Evolutionary conservation across 1,140 invertebrate genomes (phyloP).

Genomic region (Condylostylus longicornis): DNA sequence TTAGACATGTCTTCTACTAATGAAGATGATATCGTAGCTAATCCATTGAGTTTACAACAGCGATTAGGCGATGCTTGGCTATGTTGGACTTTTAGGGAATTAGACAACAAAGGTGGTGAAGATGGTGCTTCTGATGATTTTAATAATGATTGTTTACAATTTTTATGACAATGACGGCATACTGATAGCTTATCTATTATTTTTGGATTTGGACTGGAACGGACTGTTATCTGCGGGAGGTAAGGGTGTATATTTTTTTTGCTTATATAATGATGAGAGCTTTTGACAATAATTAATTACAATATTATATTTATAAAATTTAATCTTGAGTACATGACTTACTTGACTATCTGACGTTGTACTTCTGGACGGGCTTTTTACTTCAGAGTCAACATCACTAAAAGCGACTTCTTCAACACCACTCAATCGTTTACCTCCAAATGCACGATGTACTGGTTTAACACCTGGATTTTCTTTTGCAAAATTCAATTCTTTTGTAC

Average conservation of each 20-base stretch:
- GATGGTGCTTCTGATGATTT: slow-evolving; percentile 2
- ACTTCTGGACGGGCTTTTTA: slow-evolving; percentile 47
- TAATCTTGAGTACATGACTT: slow-evolving; percentile 10
- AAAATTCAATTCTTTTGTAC: slow-evolving; percentile 47
- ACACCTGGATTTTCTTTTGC: slow-evolving; percentile 29
- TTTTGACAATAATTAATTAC: neutral
- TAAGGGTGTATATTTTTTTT: slow-evolving; percentile 15
- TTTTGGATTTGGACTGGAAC: slow-evolving; percentile 43
- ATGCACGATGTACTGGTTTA: slow-evolving; percentile 27
- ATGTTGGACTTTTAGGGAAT: slow-evolving; percentile 29
- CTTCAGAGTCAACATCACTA: slow-evolving; percentile 38
- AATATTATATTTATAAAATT: neutral
- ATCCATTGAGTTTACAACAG: slow-evolving; percentile 25
- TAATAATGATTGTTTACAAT: slow-evolving; percentile 35
- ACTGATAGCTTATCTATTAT: slow-evolving; percentile 46
- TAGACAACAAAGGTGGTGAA: slow-evolving; percentile 17
- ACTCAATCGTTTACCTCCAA: slow-evolving; percentile 21
- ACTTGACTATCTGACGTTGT: slow-evolving; percentile 58
- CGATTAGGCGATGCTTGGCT: slow-evolving; percentile 31
- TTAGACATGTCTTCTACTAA: no score
- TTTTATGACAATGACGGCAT: slow-evolving; percentile 56
- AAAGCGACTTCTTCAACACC: slow-evolving; percentile 31
- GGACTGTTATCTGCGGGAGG: slow-evolving; percentile 44
- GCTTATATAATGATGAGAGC: no score
- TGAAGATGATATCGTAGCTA: slow-evolving; percentile 4